These are phyloP conservation scores for Euthynnus affinis DNA, from an alignment of 2,797 vertebrate species.

Conservation along the genomic window DNA sequence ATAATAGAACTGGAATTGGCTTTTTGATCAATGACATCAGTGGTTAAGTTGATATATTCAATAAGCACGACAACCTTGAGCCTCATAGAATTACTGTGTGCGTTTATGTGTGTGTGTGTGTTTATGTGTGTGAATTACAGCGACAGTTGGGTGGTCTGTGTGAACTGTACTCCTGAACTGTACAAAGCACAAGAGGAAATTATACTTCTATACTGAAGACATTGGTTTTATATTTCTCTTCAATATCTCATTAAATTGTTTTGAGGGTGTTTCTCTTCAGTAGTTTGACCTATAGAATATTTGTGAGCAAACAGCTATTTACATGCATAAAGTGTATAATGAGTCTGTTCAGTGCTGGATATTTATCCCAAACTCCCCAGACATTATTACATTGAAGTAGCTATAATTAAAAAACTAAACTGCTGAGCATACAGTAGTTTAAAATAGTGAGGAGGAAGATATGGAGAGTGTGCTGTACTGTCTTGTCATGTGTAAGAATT, in stretches of 20 bases:
- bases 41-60: slow-evolving; percentile 87
- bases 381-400: slow-evolving; percentile 42
- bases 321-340: slow-evolving; percentile 19
- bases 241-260: slow-evolving; percentile 30
- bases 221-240: slow-evolving; percentile 30
- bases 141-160: slow-evolving; percentile 12
- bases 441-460: slow-evolving; percentile 39
- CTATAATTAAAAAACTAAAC: slow-evolving; percentile 51
- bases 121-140: slow-evolving; percentile 41
- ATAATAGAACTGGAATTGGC: slow-evolving; percentile 87
- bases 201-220: neutral
- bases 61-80: slow-evolving; percentile 86
- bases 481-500: slow-evolving; percentile 66
- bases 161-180: slow-evolving; percentile 36
- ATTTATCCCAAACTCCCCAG: slow-evolving; percentile 32
- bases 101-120: slow-evolving; percentile 34
- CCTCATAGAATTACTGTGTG: slow-evolving; percentile 60
- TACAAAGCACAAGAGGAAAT: slow-evolving; percentile 30
- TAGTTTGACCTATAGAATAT: slow-evolving; percentile 39
- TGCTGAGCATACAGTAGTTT: slow-evolving; percentile 44
- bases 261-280: slow-evolving; percentile 2
- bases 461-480: slow-evolving; percentile 36
- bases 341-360: slow-evolving; percentile 21
- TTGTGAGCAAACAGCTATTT: slow-evolving; percentile 35
- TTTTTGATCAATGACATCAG: slow-evolving; percentile 88